Base-by-base conservation (phyloP, 2,113 vertebrate species). In the Nerophis lumbriciformis region DNA sequence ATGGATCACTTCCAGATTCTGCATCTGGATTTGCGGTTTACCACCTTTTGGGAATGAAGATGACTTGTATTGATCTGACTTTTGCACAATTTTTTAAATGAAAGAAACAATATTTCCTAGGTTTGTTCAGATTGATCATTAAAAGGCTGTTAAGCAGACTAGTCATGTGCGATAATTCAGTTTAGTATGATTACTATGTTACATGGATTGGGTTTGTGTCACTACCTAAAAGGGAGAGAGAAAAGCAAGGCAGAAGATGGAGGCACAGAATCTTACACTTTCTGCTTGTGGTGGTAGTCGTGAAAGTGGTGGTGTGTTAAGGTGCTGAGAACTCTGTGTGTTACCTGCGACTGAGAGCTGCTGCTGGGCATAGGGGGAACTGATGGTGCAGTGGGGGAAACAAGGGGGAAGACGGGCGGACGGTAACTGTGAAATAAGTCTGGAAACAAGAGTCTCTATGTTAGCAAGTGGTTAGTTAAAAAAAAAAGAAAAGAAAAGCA, bases 381-480 rank as follows among this genome's bases (percentile, higher is more conserved):
- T 71, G 90, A 72, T 74, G 89, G 61, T 78, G 82, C 74, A 78
- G 89, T 81, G 78, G 91, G 84, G 86, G 91, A 87, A 70, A 83
- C 75, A 38, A 92, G 83, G 86, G 82, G 88, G 84, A 88, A 92
- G 83, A 67, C 87, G 66, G 69, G 75, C 63, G 75, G 85, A 79
- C 94, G 93, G 79, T 92, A 91, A 77, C 92, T 90, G 0, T 90
- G 92, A 91, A 99, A 98, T 80, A 98, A 88, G 88, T 99, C 96
- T 99, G 90, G 71, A 87, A 87, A 87, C 81, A 88, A 88, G 77
- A 88, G 76, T 82, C 68, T 80, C 84, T 85, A 85, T 86, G 85
- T 89, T 88, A 89, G 80, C 65, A 74, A 57, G 65, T 69, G 68
- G 81, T 87, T 87, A 88, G 85, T 87, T 76, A 67, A 77, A 78